A percentile compares a stretch with the other conserved stretches of the same genome.
Conservation (phyloP, 2,888 invertebrate species). For the Pyrgus malvae region DNA sequence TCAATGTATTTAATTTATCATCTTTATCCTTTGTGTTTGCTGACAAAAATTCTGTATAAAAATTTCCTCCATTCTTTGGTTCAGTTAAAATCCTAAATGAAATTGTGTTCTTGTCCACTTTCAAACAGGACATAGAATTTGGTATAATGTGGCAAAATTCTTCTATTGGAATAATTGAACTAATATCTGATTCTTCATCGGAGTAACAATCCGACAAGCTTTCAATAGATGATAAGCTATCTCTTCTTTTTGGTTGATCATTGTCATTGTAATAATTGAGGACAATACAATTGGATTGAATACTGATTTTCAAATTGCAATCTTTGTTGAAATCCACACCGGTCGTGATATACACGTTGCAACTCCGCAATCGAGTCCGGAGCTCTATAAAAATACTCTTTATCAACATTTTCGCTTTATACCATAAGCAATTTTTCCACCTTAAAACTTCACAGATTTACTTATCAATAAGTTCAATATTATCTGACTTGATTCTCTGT, state of each 20-base stretch:
- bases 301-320: constrained; percentile 71
- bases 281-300: constrained; percentile 69
- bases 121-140: constrained; percentile 76
- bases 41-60: constrained; percentile 66
- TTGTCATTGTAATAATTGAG: constrained; percentile 65
- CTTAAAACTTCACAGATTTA: constrained; percentile 38
- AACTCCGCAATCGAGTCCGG: constrained; percentile 81
- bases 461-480: constrained; percentile 56
- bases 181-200: constrained; percentile 62
- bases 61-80: constrained; percentile 69
- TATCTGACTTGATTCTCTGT: constrained; percentile 60
- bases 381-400: constrained; percentile 82
- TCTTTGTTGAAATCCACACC: constrained; percentile 65
- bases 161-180: constrained; percentile 58
- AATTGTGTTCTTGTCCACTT: constrained; percentile 69
- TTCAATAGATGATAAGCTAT: constrained; percentile 72
- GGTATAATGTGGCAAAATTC: constrained; percentile 73
- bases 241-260: constrained; percentile 49
- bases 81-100: constrained; percentile 75
- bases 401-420: constrained; percentile 64
- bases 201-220: constrained; percentile 71
- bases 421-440: background rate
- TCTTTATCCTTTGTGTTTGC: constrained; percentile 41
- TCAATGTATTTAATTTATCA: constrained; percentile 46
- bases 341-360: constrained; percentile 81